These are phyloP conservation scores for Bradypodion ventrale DNA, from an alignment of 2,797 vertebrate species.

Conservation along the genomic window DNA sequence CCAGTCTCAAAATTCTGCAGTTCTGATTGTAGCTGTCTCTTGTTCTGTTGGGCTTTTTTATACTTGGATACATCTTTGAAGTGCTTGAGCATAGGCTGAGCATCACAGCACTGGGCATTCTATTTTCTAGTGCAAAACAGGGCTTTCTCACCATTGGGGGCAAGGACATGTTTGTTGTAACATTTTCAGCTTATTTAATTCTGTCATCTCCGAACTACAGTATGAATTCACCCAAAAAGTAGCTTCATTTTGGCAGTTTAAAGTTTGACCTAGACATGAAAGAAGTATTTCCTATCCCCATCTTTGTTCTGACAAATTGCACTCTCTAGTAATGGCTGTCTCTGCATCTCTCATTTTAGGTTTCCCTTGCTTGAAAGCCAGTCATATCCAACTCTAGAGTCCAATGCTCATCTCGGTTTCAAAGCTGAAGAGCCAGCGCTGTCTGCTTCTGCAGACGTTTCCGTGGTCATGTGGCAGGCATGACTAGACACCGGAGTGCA, in stretches of 20 bases:
- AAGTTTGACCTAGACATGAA: too few species aligned
- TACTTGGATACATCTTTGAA: not conserved
- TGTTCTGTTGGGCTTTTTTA: constrained; percentile 1
- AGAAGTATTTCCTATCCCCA: too few species aligned
- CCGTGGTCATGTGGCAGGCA: too few species aligned
- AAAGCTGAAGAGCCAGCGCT: too few species aligned
- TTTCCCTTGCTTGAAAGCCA: too few species aligned
- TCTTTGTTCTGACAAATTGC: not conserved
- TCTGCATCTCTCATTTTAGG: not conserved
- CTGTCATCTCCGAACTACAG: not conserved
- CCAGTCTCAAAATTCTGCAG: not conserved
- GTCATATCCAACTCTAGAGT: too few species aligned
- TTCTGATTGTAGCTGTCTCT: not conserved
- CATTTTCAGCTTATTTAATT: not conserved
- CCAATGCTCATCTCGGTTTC: too few species aligned
- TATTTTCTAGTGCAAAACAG: not conserved
- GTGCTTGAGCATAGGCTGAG: not conserved
- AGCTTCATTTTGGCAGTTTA: not conserved
- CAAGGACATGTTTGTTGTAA: not conserved
- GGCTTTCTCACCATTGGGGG: not conserved
- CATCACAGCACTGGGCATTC: not conserved
- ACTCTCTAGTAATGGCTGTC: not conserved
- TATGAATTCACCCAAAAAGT: too few species aligned
- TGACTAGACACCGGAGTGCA: too few species aligned
- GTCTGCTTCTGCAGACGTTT: too few species aligned